These are phyloP conservation scores for Euglossa dilemma DNA, from an alignment of 1,140 invertebrate species.

Conservation along the genomic window DNA sequence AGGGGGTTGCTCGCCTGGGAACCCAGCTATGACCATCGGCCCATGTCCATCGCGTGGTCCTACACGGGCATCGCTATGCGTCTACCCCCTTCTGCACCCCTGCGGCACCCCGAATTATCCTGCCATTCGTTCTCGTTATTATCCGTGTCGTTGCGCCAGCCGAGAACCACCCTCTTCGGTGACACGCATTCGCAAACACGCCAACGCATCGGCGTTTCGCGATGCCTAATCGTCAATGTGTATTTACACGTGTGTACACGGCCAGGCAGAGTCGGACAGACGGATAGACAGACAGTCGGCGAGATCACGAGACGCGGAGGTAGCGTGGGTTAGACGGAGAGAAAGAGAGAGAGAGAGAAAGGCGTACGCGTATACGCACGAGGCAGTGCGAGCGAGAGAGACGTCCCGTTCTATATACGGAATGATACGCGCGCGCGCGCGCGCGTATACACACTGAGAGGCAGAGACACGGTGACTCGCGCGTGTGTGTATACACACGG, in stretches of 20 bases:
- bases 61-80: constrained; percentile 35
- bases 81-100: constrained; percentile 5
- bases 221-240: constrained; percentile 61
- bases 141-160: not conserved
- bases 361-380: constrained; percentile 1
- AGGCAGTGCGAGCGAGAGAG: constrained; percentile 11
- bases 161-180: constrained; percentile 10
- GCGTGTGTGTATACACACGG: constrained; percentile 54
- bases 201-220: constrained; percentile 44
- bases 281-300: not conserved
- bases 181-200: constrained; percentile 43
- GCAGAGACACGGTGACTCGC: constrained; percentile 47
- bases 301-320: not conserved
- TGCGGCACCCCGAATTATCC: constrained; percentile 65
- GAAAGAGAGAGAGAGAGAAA: not conserved
- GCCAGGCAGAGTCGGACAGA: constrained; percentile 34
- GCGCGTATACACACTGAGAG: too few relatives aligned
- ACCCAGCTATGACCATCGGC: constrained; percentile 72
- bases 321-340: not conserved
- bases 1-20: constrained; percentile 77
- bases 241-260: constrained; percentile 24
- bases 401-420: constrained; percentile 33
- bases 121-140: constrained; percentile 69
- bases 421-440: constrained; percentile 65
- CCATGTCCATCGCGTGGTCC: constrained; percentile 70